phyloP scores from a whole-genome alignment of 2,888 invertebrate species.

The Elysia crispata region DNA sequence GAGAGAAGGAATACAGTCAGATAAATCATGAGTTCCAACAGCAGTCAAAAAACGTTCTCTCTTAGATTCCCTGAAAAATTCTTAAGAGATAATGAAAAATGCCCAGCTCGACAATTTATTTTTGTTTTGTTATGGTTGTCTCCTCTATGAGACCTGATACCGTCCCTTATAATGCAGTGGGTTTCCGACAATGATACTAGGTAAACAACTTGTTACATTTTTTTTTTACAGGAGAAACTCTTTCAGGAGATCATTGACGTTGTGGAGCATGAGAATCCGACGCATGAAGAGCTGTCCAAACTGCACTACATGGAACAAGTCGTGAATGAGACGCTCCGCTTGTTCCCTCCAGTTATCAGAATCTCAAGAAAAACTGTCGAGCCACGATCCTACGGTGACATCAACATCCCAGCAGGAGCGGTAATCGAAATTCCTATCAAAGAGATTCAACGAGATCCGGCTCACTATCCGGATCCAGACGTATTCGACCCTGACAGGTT shows the following conservation, averaged over 20 bases:
- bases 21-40: no score
- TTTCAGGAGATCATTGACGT: conserved; percentile 6
- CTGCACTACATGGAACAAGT: conserved; percentile 15
- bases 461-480: no score
- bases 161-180: no score
- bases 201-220: neutral
- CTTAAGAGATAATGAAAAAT: no score
- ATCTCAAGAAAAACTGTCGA: neutral
- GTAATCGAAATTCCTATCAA: no score
- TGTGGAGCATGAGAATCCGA: neutral
- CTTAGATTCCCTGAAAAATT: no score
- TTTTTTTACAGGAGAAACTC: conserved; percentile 19
- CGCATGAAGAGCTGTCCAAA: conserved; percentile 1
- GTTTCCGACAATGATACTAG: neutral
- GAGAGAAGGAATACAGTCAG: neutral
- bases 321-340: conserved; percentile 6
- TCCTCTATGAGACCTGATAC: no score
- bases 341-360: conserved; percentile 1
- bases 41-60: no score
- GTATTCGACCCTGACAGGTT: no score
- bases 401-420: conserved; percentile 4
- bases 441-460: no score
- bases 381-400: neutral
- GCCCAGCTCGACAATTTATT: no score
- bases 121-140: no score